Base-by-base conservation (phyloP, 2,113 vertebrate species). In the Salminus brasiliensis region DNA sequence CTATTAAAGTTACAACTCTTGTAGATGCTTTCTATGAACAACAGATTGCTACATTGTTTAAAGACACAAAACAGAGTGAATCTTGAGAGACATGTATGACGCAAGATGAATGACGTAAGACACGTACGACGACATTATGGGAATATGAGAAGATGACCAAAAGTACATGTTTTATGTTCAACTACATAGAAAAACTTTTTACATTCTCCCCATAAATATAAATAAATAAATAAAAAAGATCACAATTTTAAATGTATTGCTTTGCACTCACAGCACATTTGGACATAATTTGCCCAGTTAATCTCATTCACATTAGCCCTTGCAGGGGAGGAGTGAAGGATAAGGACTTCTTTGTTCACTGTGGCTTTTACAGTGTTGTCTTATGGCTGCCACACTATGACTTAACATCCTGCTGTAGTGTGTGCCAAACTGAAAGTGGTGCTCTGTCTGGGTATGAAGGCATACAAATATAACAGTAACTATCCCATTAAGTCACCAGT, bases 271-370 rank as follows among this genome's bases (percentile, higher is more conserved):
- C n/a, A 3, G 12, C 57, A 47, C 67, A 72, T 52, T 55, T 16
- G 59, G n/a, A 1, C 11, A 11, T 43, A 63, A 47, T 65, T 30
- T 23, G 66, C 25, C 25, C 63, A 13, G 27, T 43, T 18, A 68
- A 71, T 12, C 18, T 71, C 18, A 21, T 53, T 9, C 52, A 55
- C 23, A 55, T 30, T n/a, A 32, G 60, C 18, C 60, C 34, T 34
- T 63, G 39, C 15, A 60, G 59, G 39, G 79, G 12, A n/a, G 62
- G 63, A 85, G 70, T 9, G 63, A 34, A 65, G 55, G 21, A 88
- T 74, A 89, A 86, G 52, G 63, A 60, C 4, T 21, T 68, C 74
- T 87, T 90, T 88, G 86, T 88, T 89, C 74, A 23, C 21, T n/a
- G 1, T n/a, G 72, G 53, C 71, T 81, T 80, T 76, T 73, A 63